These are phyloP conservation scores for Riptortus pedestris DNA, from an alignment of 1,140 invertebrate species.

Conservation along the genomic window DNA sequence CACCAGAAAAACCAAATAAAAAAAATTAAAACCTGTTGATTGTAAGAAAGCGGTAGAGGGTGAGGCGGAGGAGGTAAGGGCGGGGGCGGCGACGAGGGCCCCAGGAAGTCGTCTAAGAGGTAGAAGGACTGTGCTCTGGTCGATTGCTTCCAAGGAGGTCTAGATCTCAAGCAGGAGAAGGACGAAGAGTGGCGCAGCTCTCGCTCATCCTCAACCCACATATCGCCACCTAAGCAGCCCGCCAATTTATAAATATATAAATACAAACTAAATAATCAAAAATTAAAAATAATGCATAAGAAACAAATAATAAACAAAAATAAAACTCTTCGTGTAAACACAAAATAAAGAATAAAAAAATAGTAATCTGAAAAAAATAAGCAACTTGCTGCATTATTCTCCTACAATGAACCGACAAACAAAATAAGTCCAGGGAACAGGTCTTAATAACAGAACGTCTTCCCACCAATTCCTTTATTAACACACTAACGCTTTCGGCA, in stretches of 20 bases:
- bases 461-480: too few species aligned
- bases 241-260: neutral
- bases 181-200: slow-evolving; percentile 11
- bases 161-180: neutral
- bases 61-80: neutral
- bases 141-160: neutral
- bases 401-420: too few species aligned
- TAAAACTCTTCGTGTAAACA: neutral
- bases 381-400: too few species aligned
- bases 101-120: slow-evolving; percentile 21
- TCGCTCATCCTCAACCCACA: neutral
- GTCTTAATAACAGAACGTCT: too few species aligned
- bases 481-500: too few species aligned
- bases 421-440: too few species aligned
- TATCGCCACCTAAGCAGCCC: neutral
- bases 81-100: neutral
- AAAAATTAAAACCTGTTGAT: neutral
- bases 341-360: neutral
- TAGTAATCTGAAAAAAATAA: too few species aligned
- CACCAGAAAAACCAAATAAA: neutral
- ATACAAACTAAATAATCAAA: neutral
- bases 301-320: neutral
- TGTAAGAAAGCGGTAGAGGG: neutral
- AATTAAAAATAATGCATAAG: neutral
- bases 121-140: slow-evolving; percentile 18